These are phyloP conservation scores for Lytechinus pictus DNA, from an alignment of 35 echinoderm and acorn worm genomes.

Conservation along the genomic window DNA sequence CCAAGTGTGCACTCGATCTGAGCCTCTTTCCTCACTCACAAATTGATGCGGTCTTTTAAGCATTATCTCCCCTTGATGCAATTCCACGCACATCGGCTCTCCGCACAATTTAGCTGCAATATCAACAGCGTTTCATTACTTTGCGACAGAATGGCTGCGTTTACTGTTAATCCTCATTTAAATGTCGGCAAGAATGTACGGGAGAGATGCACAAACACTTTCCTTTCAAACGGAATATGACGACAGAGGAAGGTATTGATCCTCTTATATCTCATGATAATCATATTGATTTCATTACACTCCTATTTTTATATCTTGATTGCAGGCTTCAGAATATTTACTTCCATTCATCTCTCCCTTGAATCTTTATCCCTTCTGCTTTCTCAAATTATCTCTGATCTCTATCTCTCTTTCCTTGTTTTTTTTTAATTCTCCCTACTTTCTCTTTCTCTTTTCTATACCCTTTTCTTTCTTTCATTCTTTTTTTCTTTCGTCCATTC, in stretches of 20 bases:
- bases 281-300: not conserved
- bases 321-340: not conserved
- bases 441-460: no score
- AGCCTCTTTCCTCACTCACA: not conserved
- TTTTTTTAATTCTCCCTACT: no score
- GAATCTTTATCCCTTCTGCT: not conserved
- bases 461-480: no score
- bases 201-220: not conserved
- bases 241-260: not conserved
- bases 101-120: slow-evolving; percentile 10
- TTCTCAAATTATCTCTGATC: no score
- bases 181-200: not conserved
- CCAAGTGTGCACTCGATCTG: not conserved
- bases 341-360: not conserved
- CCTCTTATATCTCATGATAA: not conserved
- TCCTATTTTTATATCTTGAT: not conserved
- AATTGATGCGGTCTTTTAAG: not conserved
- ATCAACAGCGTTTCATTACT: slow-evolving; percentile 12
- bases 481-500: no score
- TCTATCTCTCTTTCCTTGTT: no score
- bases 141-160: slow-evolving; percentile 8
- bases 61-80: not conserved
- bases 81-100: not conserved
- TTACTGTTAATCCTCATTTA: not conserved
- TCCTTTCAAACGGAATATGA: not conserved